phyloP scores from a whole-genome alignment of 2,113 vertebrate genomes.

The Xiphophorus hellerii region DNA sequence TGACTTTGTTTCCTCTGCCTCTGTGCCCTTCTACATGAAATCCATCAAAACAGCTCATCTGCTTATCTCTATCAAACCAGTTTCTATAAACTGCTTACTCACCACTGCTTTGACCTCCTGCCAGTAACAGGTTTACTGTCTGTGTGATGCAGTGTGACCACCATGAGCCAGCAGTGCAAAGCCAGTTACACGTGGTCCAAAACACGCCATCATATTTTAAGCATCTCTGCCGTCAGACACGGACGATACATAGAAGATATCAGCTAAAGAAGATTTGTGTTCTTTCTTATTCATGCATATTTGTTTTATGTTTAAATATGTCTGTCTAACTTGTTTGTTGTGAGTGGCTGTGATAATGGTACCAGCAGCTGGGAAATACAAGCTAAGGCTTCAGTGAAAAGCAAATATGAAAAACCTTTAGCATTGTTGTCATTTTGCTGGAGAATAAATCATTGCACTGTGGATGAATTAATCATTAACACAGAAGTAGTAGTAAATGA shows the following conservation, averaged over 20 bases:
- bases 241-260: not conserved
- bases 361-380: slow-evolving; percentile 1
- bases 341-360: not conserved
- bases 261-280: not conserved
- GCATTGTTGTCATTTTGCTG: not conserved
- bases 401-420: not conserved
- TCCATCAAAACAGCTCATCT: slow-evolving; percentile 67
- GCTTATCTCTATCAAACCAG: slow-evolving; percentile 65
- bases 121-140: slow-evolving; percentile 55
- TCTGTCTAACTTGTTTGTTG: not conserved
- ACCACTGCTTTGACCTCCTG: slow-evolving; percentile 43
- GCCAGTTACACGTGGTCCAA: not conserved
- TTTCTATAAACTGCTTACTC: slow-evolving; percentile 63
- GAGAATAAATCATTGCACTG: not conserved
- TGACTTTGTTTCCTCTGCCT: slow-evolving; percentile 42
- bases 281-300: not conserved
- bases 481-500: not conserved
- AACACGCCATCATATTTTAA: slow-evolving; percentile 10
- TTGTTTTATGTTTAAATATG: not conserved
- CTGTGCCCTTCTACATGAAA: slow-evolving; percentile 41
- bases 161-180: slow-evolving; percentile 23
- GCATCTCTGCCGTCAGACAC: not conserved
- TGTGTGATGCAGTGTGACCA: slow-evolving; percentile 15
- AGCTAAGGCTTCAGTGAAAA: not conserved
- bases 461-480: not conserved